phyloP scores from a whole-genome alignment of 2,888 invertebrate genomes.

The Geophilus truncorum region DNA sequence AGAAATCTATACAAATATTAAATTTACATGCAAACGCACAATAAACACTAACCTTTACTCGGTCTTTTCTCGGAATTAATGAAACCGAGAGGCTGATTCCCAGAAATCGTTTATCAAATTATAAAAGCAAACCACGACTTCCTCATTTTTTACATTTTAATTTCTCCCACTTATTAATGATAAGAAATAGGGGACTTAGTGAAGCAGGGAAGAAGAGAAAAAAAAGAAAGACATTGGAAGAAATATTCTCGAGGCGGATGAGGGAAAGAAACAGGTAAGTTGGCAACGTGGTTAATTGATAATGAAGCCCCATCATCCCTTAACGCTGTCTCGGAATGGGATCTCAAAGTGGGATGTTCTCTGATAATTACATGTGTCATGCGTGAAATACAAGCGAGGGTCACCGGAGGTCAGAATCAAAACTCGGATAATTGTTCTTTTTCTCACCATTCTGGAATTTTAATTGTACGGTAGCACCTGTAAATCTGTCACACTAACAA shows the following conservation, averaged over 20 bases:
- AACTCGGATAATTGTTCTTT: conserved; percentile 7
- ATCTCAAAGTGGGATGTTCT: neutral
- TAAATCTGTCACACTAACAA: conserved; percentile 1
- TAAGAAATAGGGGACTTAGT: neutral
- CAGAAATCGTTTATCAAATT: neutral
- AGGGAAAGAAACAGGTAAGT: neutral
- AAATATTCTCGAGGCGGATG: neutral
- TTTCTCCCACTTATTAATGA: neutral
- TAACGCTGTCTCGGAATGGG: neutral
- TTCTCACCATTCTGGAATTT: conserved; percentile 1
- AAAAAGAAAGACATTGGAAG: neutral
- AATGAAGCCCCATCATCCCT: conserved; percentile 10
- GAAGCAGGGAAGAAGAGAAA: neutral
- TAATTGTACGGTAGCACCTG: conserved; percentile 6
- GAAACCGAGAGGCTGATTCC: neutral
- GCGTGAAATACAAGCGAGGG: conserved; percentile 1
- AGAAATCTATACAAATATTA: neutral
- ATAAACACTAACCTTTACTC: neutral
- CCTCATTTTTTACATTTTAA: too few species aligned
- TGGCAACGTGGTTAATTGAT: conserved; percentile 11
- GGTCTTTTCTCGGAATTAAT: neutral
- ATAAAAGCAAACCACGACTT: too few species aligned
- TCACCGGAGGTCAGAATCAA: neutral
- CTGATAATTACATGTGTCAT: conserved; percentile 12
- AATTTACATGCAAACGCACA: neutral